Percentiles rank a stretch among this genome's conserved stretches.
Conservation (phyloP, 2,888 invertebrate species). For the Heteromyza rotundicornis region DNA sequence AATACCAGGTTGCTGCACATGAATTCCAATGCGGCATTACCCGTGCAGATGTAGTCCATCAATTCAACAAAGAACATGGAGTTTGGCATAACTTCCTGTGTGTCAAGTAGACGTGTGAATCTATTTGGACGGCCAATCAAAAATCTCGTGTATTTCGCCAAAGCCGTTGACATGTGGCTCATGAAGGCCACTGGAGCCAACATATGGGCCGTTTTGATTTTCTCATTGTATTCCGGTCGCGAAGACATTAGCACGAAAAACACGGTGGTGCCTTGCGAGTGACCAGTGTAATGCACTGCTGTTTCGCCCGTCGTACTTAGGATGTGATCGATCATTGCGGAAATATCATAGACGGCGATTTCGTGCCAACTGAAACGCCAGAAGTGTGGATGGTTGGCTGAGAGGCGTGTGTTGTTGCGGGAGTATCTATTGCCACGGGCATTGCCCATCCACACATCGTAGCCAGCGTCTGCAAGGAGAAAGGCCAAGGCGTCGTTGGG, state of each 20-base stretch:
- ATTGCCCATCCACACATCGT: slow-evolving; percentile 58
- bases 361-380: slow-evolving; percentile 75
- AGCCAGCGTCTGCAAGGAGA: slow-evolving; percentile 52
- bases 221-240: slow-evolving; percentile 48
- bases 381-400: slow-evolving; percentile 34
- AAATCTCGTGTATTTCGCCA: slow-evolving; percentile 35
- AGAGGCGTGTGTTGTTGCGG: slow-evolving; percentile 36
- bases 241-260: slow-evolving; percentile 47
- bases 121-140: slow-evolving; percentile 20
- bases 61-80: slow-evolving; percentile 5
- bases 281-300: slow-evolving; percentile 52
- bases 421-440: slow-evolving; percentile 48
- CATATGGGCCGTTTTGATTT: slow-evolving; percentile 52
- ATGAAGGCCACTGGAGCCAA: slow-evolving; percentile 60
- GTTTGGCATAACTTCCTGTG: slow-evolving; percentile 12
- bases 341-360: slow-evolving; percentile 38
- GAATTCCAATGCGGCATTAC: slow-evolving; percentile 1
- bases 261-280: slow-evolving; percentile 54
- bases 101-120: slow-evolving; percentile 9
- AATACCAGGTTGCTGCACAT: slow-evolving; percentile 18
- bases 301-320: slow-evolving; percentile 39
- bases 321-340: slow-evolving; percentile 47
- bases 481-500: slow-evolving; percentile 46
- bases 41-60: slow-evolving; percentile 2
- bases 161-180: slow-evolving; percentile 63